Percentiles rank a stretch among this genome's conserved stretches.
Evolutionary conservation across 2,797 vertebrate species (phyloP).

Genomic region (Pseudomugil gertrudae): DNA sequence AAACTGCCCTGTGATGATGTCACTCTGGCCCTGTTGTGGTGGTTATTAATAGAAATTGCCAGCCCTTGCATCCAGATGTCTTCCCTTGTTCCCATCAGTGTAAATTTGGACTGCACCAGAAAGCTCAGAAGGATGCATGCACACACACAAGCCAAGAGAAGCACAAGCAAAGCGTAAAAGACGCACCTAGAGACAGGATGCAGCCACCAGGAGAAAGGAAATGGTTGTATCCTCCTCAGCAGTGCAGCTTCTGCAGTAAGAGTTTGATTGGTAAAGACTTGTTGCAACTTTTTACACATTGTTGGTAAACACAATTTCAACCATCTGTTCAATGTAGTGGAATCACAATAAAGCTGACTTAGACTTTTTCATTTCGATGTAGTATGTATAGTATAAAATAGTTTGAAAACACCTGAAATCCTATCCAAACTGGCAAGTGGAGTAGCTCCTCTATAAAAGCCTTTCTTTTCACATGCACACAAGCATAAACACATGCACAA

Average conservation of each 20-base stretch:
- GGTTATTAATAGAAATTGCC: slow-evolving; percentile 78
- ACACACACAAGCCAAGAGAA: slow-evolving; percentile 55
- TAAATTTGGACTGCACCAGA: slow-evolving; percentile 69
- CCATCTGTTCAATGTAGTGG: too few species aligned
- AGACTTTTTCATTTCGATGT: neutral
- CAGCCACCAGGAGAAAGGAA: slow-evolving; percentile 76
- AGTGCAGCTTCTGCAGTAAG: slow-evolving; percentile 34
- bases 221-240: slow-evolving; percentile 73
- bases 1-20: slow-evolving; percentile 73
- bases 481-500: slow-evolving; percentile 23
- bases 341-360: too few species aligned
- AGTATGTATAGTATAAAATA: too few species aligned
- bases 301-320: too few species aligned
- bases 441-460: slow-evolving; percentile 7
- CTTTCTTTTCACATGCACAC: slow-evolving; percentile 31
- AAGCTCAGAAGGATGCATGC: slow-evolving; percentile 55
- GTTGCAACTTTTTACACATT: neutral
- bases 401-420: slow-evolving; percentile 68
- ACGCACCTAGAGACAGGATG: slow-evolving; percentile 81
- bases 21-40: slow-evolving; percentile 67
- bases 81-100: slow-evolving; percentile 79
- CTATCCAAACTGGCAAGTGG: slow-evolving; percentile 44
- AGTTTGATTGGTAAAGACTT: slow-evolving; percentile 22
- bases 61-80: slow-evolving; percentile 80
- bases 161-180: slow-evolving; percentile 42